Evolutionary conservation across 2,888 invertebrate species (phyloP).

Genomic region (Syrphus vitripennis): DNA sequence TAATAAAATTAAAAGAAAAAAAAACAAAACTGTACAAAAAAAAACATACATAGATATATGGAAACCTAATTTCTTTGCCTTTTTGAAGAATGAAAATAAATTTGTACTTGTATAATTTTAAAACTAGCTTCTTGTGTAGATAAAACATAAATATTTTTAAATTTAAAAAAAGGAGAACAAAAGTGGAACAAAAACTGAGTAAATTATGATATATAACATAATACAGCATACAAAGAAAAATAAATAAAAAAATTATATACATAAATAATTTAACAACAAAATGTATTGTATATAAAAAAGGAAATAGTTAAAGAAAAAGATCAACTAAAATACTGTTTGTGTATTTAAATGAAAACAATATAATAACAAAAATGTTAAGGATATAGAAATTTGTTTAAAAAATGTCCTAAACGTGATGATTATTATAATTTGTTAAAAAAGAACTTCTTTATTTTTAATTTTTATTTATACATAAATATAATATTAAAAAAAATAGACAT

Average conservation of each 20-base stretch:
- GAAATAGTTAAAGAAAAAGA: background rate
- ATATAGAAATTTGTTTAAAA: slow-evolving; percentile 76
- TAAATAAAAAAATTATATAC: background rate
- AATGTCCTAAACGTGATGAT: slow-evolving; percentile 73
- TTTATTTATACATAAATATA: slow-evolving; percentile 33
- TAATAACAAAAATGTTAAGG: slow-evolving; percentile 66
- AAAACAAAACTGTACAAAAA: slow-evolving; percentile 9
- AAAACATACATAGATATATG: background rate
- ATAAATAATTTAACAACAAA: slow-evolving; percentile 5
- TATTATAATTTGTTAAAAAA: slow-evolving; percentile 46
- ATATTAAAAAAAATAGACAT: slow-evolving; percentile 33
- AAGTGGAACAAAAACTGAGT: slow-evolving; percentile 60
- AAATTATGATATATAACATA: slow-evolving; percentile 23
- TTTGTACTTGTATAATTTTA: slow-evolving; percentile 25
- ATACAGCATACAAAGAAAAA: background rate
- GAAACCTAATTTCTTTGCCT: slow-evolving; percentile 25
- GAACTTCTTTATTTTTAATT: slow-evolving; percentile 26
- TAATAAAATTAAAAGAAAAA: background rate
- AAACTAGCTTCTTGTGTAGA: slow-evolving; percentile 50
- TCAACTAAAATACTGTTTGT: slow-evolving; percentile 17
- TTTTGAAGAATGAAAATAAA: slow-evolving; percentile 18
- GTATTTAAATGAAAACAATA: slow-evolving; percentile 37
- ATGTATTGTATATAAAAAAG: slow-evolving; percentile 1
- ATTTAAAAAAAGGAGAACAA: slow-evolving; percentile 26
- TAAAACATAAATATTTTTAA: slow-evolving; percentile 31